Percentiles rank a stretch among this genome's conserved stretches.
Evolutionary conservation across 1,140 invertebrate species (phyloP).

Genomic region (Hypothenemus hampei): DNA sequence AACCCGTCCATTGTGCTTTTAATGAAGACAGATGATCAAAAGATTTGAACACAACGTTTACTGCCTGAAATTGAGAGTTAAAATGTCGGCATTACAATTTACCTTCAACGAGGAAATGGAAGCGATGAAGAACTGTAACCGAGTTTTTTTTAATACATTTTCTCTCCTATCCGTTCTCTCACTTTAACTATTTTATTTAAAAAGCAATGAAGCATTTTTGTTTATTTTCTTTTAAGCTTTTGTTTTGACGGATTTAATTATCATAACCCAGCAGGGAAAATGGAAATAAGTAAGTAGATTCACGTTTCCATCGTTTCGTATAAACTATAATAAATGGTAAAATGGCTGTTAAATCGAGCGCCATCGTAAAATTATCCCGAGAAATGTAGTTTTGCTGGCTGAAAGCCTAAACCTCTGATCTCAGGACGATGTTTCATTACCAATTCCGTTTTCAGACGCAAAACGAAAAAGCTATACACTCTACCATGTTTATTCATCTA

Average conservation of each 20-base stretch:
- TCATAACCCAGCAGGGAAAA: background rate
- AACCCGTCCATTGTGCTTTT: slow-evolving; percentile 40
- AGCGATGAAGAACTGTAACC: too few species aligned
- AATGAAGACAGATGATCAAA: slow-evolving; percentile 45
- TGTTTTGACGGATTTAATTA: too few species aligned
- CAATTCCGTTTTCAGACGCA: slow-evolving; percentile 5
- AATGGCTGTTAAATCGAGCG: slow-evolving; percentile 20
- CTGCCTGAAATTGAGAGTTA: slow-evolving; percentile 14
- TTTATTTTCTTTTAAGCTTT: too few species aligned
- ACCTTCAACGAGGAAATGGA: background rate
- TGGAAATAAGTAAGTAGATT: background rate
- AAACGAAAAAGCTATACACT: too few species aligned
- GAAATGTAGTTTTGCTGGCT: slow-evolving; percentile 13
- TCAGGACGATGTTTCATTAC: slow-evolving; percentile 8
- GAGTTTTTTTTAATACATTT: too few species aligned
- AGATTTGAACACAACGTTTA: slow-evolving; percentile 35
- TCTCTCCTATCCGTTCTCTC: too few species aligned
- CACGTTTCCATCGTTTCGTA: background rate
- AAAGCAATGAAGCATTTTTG: too few species aligned
- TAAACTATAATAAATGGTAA: slow-evolving; percentile 22
- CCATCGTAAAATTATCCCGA: slow-evolving; percentile 16
- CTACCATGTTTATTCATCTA: too few species aligned
- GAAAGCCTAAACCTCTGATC: slow-evolving; percentile 13
- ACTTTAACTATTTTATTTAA: too few species aligned
- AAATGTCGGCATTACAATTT: slow-evolving; percentile 1